A percentile compares a stretch with the other conserved stretches of the same genome.
phyloP scores from a whole-genome alignment of 2,888 invertebrate species.

The Synergus itoensis region DNA sequence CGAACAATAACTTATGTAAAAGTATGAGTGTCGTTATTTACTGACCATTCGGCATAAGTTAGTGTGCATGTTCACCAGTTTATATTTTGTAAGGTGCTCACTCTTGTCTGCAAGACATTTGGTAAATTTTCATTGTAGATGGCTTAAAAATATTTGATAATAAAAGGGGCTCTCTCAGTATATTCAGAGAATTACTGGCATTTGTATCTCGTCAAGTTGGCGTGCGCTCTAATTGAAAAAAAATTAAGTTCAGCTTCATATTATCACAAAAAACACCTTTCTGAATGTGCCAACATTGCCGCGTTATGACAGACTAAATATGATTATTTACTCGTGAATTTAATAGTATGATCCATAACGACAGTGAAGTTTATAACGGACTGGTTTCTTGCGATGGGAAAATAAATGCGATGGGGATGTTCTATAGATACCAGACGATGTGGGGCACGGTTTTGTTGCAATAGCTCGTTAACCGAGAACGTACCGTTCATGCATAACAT shows the following conservation, averaged over 20 bases:
- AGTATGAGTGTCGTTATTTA: not conserved
- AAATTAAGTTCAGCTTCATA: too few species aligned
- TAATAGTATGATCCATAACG: not conserved
- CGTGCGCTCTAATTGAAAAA: too few species aligned
- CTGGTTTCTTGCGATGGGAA: conserved; percentile 28
- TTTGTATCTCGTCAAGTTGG: too few species aligned
- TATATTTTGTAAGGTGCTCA: not conserved
- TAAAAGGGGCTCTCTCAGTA: too few species aligned
- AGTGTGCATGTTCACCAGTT: not conserved
- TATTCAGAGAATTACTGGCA: too few species aligned
- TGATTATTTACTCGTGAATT: not conserved
- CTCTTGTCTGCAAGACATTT: not conserved
- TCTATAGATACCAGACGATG: conserved; percentile 47
- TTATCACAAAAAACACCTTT: too few species aligned
- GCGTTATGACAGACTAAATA: not conserved
- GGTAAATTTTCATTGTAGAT: not conserved
- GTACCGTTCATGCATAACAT: conserved; percentile 65
- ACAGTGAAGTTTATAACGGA: conserved; percentile 2
- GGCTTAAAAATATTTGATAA: too few species aligned
- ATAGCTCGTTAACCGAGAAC: conserved; percentile 69
- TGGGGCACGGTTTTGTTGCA: conserved; percentile 61
- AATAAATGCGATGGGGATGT: conserved; percentile 28
- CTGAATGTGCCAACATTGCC: too few species aligned
- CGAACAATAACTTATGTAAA: not conserved
- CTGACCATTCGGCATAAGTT: not conserved